Evolutionary conservation across 2,797 vertebrate species (phyloP).

Genomic region (Macropodus opercularis): DNA sequence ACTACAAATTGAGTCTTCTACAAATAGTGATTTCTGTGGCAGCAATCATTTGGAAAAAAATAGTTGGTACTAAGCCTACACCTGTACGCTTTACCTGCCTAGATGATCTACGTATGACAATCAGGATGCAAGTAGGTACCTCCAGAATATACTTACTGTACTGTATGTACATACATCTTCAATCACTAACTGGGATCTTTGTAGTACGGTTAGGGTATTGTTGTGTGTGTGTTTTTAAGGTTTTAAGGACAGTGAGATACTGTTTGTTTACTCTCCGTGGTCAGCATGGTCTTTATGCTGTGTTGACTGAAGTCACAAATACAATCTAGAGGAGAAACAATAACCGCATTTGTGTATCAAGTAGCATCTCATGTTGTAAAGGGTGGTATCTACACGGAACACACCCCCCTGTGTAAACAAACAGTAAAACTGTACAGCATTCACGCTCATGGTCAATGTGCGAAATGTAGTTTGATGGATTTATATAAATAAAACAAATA

Average conservation of each 20-base stretch:
- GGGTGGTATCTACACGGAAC: conserved; percentile 55
- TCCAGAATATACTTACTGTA: not conserved
- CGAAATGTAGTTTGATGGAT: not conserved
- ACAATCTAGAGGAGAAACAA: conserved; percentile 37
- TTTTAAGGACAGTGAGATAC: not conserved
- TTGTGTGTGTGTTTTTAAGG: too few species aligned
- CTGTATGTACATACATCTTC: not conserved
- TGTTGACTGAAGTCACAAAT: conserved; percentile 57
- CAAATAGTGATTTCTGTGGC: conserved; percentile 14
- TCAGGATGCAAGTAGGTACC: too few species aligned
- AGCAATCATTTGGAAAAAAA: not conserved
- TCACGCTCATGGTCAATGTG: not conserved
- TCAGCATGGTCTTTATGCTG: conserved; percentile 20
- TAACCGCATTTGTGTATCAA: conserved; percentile 20
- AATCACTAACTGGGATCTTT: conserved; percentile 7
- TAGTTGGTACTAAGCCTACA: not conserved
- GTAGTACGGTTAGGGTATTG: conserved; percentile 5
- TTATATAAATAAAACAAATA: not conserved
- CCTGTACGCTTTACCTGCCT: too few species aligned
- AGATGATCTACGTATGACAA: too few species aligned
- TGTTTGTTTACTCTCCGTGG: conserved; percentile 40
- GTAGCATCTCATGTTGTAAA: conserved; percentile 60
- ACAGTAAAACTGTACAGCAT: conserved; percentile 18
- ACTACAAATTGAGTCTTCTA: conserved; percentile 21
- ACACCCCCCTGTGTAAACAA: conserved; percentile 53